Evolutionary conservation across 2,113 vertebrate species (phyloP).

Genomic region (Penelope pileata): DNA sequence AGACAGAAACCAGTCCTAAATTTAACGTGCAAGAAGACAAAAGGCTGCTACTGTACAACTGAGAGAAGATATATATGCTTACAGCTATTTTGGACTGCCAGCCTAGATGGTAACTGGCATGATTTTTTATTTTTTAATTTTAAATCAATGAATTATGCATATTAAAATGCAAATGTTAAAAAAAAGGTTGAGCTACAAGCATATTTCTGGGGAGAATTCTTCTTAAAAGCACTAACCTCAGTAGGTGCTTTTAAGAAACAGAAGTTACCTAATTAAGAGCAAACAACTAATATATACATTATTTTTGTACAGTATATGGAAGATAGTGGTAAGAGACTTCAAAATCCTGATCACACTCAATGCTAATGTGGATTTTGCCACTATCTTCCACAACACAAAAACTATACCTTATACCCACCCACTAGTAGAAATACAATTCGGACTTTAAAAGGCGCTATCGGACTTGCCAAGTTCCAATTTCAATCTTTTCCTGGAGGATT

Average conservation of each 20-base stretch:
- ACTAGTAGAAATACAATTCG: background rate
- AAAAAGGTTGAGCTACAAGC: background rate
- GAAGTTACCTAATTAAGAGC: background rate
- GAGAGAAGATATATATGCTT: background rate
- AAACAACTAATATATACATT: background rate
- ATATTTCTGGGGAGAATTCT: background rate
- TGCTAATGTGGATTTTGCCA: background rate
- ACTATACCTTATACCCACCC: background rate
- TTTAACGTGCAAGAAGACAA: background rate
- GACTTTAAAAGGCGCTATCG: background rate
- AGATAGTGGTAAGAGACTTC: background rate
- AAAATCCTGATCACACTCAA: background rate
- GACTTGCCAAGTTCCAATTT: background rate
- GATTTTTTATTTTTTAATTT: background rate
- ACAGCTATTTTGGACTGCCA: background rate
- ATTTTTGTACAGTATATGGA: background rate
- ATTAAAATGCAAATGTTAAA: background rate
- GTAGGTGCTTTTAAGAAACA: background rate
- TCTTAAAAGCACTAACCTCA: background rate
- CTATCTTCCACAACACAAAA: background rate
- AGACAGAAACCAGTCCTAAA: conserved; percentile 1
- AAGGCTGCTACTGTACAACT: background rate
- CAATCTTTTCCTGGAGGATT: background rate
- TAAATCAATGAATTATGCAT: background rate
- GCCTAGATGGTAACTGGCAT: background rate